Evolutionary conservation across 2,797 vertebrate species (phyloP).

Genomic region (Micromesistius poutassou): DNA sequence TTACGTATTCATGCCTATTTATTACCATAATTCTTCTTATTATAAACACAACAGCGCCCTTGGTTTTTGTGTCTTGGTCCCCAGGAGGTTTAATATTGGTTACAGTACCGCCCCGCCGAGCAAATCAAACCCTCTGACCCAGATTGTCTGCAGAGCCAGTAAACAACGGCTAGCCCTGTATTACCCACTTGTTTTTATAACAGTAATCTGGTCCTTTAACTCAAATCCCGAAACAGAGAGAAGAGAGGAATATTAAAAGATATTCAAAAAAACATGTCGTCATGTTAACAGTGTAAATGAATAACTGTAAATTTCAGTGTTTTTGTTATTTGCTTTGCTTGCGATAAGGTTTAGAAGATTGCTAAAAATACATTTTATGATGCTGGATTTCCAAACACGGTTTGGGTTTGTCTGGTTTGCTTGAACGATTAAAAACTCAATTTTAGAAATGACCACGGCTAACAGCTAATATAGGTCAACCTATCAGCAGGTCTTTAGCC

Average conservation of each 20-base stretch:
- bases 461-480: too few species aligned
- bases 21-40: not conserved
- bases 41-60: not conserved
- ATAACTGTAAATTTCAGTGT: too few species aligned
- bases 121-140: conserved; percentile 64
- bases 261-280: not conserved
- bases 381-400: too few species aligned
- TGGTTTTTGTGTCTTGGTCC: conserved; percentile 8
- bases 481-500: too few species aligned
- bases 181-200: conserved; percentile 45
- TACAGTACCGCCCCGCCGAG: conserved; percentile 60
- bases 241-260: not conserved
- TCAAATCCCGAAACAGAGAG: conserved; percentile 12
- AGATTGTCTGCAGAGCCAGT: conserved; percentile 58
- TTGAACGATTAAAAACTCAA: too few species aligned
- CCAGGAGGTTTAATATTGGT: conserved; percentile 56
- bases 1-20: not conserved
- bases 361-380: too few species aligned
- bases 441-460: too few species aligned
- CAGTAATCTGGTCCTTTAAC: conserved; percentile 63
- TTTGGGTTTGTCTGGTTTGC: too few species aligned
- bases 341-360: too few species aligned
- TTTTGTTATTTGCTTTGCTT: too few species aligned
- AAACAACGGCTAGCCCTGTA: conserved; percentile 58
- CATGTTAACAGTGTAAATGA: not conserved